phyloP scores from a whole-genome alignment of 2,113 vertebrate species.

The Cololabis saira region DNA sequence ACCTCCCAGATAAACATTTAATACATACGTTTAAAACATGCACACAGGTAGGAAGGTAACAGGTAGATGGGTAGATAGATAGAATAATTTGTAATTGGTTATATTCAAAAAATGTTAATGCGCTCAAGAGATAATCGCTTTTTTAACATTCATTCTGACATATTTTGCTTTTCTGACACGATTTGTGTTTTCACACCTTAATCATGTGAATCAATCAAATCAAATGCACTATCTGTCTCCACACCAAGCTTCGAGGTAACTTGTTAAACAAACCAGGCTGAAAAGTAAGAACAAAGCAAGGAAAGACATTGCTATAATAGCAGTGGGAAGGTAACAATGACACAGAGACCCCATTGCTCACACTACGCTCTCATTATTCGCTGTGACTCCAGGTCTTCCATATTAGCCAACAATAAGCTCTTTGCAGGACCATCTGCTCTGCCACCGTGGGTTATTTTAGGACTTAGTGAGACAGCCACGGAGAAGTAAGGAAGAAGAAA shows the following conservation, averaged over 20 bases:
- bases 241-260: conserved; percentile 8
- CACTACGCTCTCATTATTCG: conserved; percentile 68
- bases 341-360: conserved; percentile 61
- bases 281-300: conserved; percentile 37
- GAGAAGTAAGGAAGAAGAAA: conserved; percentile 27
- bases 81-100: too few relatives aligned
- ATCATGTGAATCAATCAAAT: conserved; percentile 3
- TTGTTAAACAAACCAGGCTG: conserved; percentile 33
- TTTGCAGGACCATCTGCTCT: conserved; percentile 65
- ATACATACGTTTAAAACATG: too few relatives aligned
- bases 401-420: conserved; percentile 72
- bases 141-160: too few relatives aligned
- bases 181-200: neutral
- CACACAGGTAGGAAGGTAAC: too few relatives aligned
- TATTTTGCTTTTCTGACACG: neutral
- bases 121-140: too few relatives aligned
- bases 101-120: too few relatives aligned
- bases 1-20: too few relatives aligned
- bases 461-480: conserved; percentile 37
- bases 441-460: conserved; percentile 57
- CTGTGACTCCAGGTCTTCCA: conserved; percentile 65
- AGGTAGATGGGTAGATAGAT: conserved; percentile 11
- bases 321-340: conserved; percentile 47
- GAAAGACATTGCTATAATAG: conserved; percentile 30
- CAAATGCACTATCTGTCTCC: conserved; percentile 1